A percentile compares a stretch with the other conserved stretches of the same genome.
Conservation (phyloP, 2,113 vertebrate species). For the Taurulus bubalis region DNA sequence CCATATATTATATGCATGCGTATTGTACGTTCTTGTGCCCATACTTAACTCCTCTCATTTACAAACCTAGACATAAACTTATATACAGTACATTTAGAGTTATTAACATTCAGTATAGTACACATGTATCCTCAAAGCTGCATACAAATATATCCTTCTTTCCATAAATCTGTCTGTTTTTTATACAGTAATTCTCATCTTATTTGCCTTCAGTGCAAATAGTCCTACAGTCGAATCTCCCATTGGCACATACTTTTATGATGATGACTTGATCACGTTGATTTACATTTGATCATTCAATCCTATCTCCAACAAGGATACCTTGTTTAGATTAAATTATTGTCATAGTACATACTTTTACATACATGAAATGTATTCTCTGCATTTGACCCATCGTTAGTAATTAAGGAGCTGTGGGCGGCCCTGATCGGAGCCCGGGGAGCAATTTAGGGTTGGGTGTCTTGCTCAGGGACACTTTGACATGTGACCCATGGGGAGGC, state of each 20-base stretch:
- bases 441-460: too few relatives aligned
- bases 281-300: not conserved
- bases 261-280: not conserved
- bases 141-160: not conserved
- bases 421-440: too few relatives aligned
- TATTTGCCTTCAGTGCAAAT: not conserved
- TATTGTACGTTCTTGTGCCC: not conserved
- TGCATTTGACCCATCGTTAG: too few relatives aligned
- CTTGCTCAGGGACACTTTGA: too few relatives aligned
- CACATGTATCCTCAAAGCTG: not conserved
- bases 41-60: not conserved
- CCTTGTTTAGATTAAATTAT: too few relatives aligned
- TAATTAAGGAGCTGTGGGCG: too few relatives aligned
- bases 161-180: not conserved
- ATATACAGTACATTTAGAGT: not conserved
- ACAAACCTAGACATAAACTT: not conserved
- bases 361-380: too few relatives aligned
- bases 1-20: not conserved
- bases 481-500: too few relatives aligned
- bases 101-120: not conserved
- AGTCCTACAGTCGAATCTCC: not conserved
- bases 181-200: not conserved
- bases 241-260: not conserved
- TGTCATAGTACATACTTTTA: too few relatives aligned
- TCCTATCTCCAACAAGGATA: not conserved